Evolutionary conservation across 2,113 vertebrate genomes (phyloP).

Genomic region (Larimichthys polyactis): DNA sequence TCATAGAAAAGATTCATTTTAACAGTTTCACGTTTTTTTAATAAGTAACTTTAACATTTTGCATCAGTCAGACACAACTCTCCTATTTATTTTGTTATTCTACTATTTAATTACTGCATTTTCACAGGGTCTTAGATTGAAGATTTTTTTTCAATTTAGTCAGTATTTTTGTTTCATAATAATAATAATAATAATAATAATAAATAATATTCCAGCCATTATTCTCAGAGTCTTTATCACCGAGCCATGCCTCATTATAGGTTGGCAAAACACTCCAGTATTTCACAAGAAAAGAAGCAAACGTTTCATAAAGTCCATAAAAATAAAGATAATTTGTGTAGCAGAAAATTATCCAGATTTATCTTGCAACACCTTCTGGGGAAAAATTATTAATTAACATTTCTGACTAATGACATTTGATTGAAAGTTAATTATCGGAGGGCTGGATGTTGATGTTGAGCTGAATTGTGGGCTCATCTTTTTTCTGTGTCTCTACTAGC

Average conservation of each 20-base stretch:
- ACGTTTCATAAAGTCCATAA: too few relatives aligned
- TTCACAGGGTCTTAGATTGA: neutral
- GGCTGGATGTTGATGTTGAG: neutral
- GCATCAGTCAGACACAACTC: neutral
- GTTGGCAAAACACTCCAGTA: too few relatives aligned
- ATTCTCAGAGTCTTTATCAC: too few relatives aligned
- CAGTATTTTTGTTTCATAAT: too few relatives aligned
- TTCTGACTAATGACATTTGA: neutral
- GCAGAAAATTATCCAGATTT: too few relatives aligned
- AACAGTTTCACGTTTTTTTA: conserved; percentile 10
- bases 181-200: too few relatives aligned
- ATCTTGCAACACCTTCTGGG: too few relatives aligned
- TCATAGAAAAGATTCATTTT: neutral
- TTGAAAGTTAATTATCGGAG: neutral
- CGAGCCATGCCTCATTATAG: too few relatives aligned
- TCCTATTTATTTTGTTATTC: neutral
- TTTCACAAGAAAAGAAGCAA: too few relatives aligned
- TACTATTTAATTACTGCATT: neutral
- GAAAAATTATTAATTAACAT: neutral
- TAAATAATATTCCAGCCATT: too few relatives aligned
- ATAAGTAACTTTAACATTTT: conserved; percentile 21
- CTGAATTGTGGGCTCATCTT: neutral
- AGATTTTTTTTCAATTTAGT: neutral
- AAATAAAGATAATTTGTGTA: too few relatives aligned
- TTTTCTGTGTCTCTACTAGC: neutral